phyloP scores from a whole-genome alignment of 2,888 invertebrate species.

The Piscicola geometra region DNA sequence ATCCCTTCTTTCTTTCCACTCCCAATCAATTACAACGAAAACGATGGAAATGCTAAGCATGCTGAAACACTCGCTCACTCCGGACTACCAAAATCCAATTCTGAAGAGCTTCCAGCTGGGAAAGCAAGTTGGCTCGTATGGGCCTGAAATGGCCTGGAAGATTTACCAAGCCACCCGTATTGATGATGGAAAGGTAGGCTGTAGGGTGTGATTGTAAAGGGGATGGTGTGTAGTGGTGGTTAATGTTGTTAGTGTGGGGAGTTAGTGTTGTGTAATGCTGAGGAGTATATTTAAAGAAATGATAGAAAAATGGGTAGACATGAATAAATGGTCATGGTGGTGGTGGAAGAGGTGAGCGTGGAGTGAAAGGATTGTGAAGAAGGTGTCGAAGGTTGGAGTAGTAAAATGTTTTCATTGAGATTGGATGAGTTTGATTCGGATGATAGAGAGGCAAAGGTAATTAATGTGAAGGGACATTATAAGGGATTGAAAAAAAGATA shows the following conservation, averaged over 20 bases:
- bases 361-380: neutral
- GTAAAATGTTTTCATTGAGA: too few species aligned
- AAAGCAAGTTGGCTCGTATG: slow-evolving; percentile 72
- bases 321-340: slow-evolving; percentile 65
- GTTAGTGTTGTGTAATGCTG: neutral
- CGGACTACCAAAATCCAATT: slow-evolving; percentile 65
- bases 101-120: slow-evolving; percentile 80
- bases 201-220: neutral
- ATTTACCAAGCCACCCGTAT: slow-evolving; percentile 83
- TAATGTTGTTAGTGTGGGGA: neutral
- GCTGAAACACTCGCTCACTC: slow-evolving; percentile 39
- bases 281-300: neutral
- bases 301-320: neutral
- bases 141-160: slow-evolving; percentile 84
- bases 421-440: too few species aligned
- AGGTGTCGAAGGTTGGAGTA: neutral
- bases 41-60: slow-evolving; percentile 41
- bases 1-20: neutral
- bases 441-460: too few species aligned
- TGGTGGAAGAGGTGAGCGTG: neutral
- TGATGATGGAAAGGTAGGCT: slow-evolving; percentile 78
- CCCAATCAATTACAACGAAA: too few species aligned
- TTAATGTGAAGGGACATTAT: too few species aligned
- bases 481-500: too few species aligned
- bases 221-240: neutral